A percentile compares a stretch with the other conserved stretches of the same genome.
Conservation (phyloP, 2,113 vertebrate genomes). For the Mellivora capensis region DNA sequence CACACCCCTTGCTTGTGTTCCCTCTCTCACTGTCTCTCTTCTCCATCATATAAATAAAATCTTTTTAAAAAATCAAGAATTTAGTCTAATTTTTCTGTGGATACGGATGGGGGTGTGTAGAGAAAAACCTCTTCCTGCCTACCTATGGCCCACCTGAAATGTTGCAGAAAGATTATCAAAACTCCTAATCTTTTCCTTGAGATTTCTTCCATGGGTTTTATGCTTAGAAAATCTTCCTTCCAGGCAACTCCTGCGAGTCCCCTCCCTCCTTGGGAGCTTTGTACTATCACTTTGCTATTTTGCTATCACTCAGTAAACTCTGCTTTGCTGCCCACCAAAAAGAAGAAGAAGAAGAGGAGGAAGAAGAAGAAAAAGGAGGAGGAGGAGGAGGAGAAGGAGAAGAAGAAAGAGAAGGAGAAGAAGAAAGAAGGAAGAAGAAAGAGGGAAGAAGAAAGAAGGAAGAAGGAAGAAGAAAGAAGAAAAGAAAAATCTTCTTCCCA, state of each 20-base stretch:
- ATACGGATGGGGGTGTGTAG: neutral
- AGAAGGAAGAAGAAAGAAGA: too few relatives aligned
- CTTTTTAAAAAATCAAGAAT: neutral
- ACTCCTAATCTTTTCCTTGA: neutral
- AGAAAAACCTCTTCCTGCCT: neutral
- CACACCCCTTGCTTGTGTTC: too few relatives aligned
- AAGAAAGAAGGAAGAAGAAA: too few relatives aligned
- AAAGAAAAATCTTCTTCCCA: neutral
- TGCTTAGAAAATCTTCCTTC: neutral
- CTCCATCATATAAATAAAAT: neutral
- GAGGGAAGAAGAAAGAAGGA: too few relatives aligned
- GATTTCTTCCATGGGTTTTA: slow-evolving; percentile 32
- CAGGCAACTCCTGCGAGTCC: too few relatives aligned
- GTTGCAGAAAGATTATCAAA: neutral
- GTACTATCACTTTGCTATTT: neutral
- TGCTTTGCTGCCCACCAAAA: neutral
- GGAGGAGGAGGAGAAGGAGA: too few relatives aligned
- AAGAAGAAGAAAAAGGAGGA: neutral
- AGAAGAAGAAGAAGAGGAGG: too few relatives aligned
- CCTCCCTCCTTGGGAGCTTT: neutral
- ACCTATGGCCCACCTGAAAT: neutral
- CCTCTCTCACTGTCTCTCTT: too few relatives aligned
- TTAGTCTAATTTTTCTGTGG: neutral
- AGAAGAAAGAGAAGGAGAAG: neutral
- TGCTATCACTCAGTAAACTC: neutral